phyloP scores from a whole-genome alignment of 2,888 invertebrate species.

The Pelosia muscerda region DNA sequence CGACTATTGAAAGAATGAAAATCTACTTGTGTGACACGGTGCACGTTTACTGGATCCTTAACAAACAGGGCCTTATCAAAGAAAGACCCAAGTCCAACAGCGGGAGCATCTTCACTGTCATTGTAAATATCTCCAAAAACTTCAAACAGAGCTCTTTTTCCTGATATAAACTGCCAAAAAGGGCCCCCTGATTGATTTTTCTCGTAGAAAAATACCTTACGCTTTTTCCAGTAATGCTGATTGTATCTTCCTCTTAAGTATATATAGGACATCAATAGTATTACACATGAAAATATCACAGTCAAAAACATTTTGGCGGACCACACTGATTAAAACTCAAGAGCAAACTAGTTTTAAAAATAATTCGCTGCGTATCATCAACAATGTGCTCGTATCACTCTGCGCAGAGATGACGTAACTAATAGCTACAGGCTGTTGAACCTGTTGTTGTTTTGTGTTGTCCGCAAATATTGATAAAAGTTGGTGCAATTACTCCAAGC shows the following conservation, averaged over 20 bases:
- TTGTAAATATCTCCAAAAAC: slow-evolving; percentile 61
- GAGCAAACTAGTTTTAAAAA: slow-evolving; percentile 11
- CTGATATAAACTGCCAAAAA: slow-evolving; percentile 58
- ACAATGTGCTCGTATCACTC: not conserved
- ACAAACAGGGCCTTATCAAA: slow-evolving; percentile 55
- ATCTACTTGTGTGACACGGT: slow-evolving; percentile 58
- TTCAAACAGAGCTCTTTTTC: slow-evolving; percentile 60
- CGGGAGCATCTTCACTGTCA: slow-evolving; percentile 60
- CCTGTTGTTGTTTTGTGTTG: not conserved
- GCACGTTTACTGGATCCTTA: slow-evolving; percentile 59
- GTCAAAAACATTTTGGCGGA: slow-evolving; percentile 33
- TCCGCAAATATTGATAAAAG: not conserved
- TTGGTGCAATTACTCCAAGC: not conserved
- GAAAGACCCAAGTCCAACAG: slow-evolving; percentile 59
- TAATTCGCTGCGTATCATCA: not conserved
- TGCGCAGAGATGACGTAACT: slow-evolving; percentile 1
- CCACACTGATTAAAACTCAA: slow-evolving; percentile 17
- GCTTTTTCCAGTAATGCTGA: slow-evolving; percentile 67
- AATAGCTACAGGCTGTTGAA: not conserved
- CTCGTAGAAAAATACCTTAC: slow-evolving; percentile 61
- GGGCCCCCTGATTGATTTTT: slow-evolving; percentile 60
- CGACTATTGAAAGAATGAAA: slow-evolving; percentile 64
- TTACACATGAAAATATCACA: slow-evolving; percentile 16
- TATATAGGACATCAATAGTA: slow-evolving; percentile 34
- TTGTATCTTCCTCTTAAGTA: slow-evolving; percentile 61